These are phyloP conservation scores for Chaitophorus viminalis DNA, from an alignment of 2,888 invertebrate species.

Conservation along the genomic window DNA sequence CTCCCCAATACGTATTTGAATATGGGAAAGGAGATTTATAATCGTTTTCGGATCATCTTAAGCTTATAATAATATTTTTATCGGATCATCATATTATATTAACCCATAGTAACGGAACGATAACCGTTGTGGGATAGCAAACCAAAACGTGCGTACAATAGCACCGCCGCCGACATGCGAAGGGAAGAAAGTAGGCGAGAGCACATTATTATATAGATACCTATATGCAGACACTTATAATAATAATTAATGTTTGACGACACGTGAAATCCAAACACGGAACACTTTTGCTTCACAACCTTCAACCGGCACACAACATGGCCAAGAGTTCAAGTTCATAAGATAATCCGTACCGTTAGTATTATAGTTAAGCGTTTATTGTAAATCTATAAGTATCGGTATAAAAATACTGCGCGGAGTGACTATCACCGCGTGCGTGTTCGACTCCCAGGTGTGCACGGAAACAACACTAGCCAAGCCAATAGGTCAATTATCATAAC, in stretches of 20 bases:
- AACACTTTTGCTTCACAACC: background rate
- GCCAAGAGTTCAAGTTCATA: background rate
- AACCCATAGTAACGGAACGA: constrained; percentile 20
- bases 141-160: background rate
- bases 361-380: background rate
- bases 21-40: too few relatives aligned
- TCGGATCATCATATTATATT: background rate
- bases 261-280: background rate
- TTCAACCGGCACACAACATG: background rate
- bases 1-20: too few relatives aligned
- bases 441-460: background rate
- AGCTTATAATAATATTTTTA: too few relatives aligned
- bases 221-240: too few relatives aligned
- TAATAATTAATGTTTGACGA: background rate
- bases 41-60: too few relatives aligned
- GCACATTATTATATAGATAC: too few relatives aligned
- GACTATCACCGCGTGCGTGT: background rate
- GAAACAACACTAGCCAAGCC: background rate
- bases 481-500: constrained; percentile 21
- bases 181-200: constrained; percentile 6
- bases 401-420: background rate
- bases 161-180: background rate
- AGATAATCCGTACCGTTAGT: background rate
- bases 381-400: background rate
- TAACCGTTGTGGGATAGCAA: constrained; percentile 6